These are phyloP conservation scores for Bubo blakistoni DNA, from an alignment of 2,113 vertebrate species.

Conservation along the genomic window DNA sequence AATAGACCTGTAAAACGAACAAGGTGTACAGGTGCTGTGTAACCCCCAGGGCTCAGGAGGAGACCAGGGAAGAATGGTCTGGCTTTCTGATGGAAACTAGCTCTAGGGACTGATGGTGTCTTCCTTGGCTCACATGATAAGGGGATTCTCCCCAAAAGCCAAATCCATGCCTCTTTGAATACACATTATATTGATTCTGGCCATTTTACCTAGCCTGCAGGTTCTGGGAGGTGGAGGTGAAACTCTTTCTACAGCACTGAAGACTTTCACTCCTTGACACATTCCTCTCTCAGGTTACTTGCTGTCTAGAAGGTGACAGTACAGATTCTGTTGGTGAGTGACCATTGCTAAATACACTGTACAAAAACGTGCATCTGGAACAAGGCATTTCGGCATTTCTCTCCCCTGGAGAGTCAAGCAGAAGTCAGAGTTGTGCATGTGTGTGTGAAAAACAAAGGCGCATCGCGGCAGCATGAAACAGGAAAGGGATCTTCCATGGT, in stretches of 20 bases:
- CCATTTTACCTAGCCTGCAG: not conserved
- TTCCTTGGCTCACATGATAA: not conserved
- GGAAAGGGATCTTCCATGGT: not conserved
- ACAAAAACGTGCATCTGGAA: not conserved
- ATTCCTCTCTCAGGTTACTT: not conserved
- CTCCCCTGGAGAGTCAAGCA: not conserved
- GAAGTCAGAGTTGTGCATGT: not conserved
- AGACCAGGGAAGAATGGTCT: not conserved
- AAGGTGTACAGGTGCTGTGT: not conserved
- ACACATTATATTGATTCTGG: not conserved
- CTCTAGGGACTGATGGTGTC: not conserved
- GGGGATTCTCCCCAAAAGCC: not conserved
- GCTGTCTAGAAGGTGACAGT: not conserved
- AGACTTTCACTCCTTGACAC: not conserved
- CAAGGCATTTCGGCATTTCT: not conserved
- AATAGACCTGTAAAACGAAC: not conserved
- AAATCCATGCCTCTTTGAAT: not conserved
- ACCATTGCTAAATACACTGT: not conserved
- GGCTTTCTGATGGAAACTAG: not conserved
- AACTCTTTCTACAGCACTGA: not conserved
- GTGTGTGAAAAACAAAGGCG: not conserved
- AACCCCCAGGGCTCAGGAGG: not conserved
- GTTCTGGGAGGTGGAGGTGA: not conserved
- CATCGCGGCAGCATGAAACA: accelerated
- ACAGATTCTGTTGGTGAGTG: not conserved